phyloP scores from a whole-genome alignment of 2,888 invertebrate genomes.

The Mylabris sibirica region DNA sequence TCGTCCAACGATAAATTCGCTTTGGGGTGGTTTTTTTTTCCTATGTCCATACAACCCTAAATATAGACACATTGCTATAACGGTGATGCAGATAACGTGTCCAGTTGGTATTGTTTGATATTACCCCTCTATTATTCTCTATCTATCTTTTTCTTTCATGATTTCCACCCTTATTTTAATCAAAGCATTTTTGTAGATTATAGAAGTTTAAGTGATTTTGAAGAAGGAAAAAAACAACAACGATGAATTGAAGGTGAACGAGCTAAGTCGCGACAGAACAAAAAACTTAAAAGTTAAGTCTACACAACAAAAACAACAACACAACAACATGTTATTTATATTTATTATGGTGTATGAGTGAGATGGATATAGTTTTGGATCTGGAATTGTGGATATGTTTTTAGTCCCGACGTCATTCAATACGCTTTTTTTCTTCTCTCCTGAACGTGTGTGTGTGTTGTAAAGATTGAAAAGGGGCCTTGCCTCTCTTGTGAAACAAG shows the following conservation, averaged over 20 bases:
- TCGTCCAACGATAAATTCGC: conserved; percentile 5
- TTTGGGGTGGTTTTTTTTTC: background rate
- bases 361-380: background rate
- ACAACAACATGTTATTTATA: background rate
- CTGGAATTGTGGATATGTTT: conserved; percentile 36
- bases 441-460: conserved; percentile 24
- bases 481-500: conserved; percentile 13
- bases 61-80: background rate
- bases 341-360: background rate
- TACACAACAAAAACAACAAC: conserved; percentile 2
- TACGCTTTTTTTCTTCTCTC: conserved; percentile 29
- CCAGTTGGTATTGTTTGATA: background rate
- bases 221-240: conserved; percentile 4
- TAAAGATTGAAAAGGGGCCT: conserved; percentile 8
- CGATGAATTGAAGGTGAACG: conserved; percentile 18
- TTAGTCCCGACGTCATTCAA: conserved; percentile 38
- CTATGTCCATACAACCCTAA: background rate
- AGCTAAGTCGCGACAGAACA: conserved; percentile 10
- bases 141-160: background rate
- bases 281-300: conserved; percentile 20
- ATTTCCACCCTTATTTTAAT: background rate
- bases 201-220: background rate
- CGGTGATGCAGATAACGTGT: background rate
- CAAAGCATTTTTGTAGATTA: background rate
- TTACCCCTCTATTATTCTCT: background rate